Evolutionary conservation across 2,113 vertebrate species (phyloP).

Genomic region (Chroicocephalus ridibundus): DNA sequence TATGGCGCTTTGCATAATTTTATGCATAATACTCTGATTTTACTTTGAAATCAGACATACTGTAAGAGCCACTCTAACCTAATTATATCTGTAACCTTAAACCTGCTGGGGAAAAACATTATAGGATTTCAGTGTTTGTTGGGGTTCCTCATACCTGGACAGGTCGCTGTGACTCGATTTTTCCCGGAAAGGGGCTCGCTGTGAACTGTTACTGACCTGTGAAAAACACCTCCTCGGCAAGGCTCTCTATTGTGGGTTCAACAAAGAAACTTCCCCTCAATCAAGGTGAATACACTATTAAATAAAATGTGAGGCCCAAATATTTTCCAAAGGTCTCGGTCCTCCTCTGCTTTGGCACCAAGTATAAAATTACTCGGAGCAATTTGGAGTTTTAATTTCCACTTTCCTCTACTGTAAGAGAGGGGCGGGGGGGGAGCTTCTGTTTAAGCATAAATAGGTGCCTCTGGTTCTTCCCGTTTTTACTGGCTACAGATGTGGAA

Average conservation of each 20-base stretch:
- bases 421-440: not conserved
- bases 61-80: constrained; percentile 24
- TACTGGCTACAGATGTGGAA: not conserved
- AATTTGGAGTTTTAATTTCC: not conserved
- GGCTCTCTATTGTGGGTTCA: not conserved
- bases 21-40: constrained; percentile 49
- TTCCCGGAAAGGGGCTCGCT: not conserved
- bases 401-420: not conserved
- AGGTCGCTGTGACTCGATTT: not conserved
- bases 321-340: not conserved
- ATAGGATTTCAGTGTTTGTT: not conserved
- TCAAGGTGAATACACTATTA: not conserved
- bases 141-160: not conserved
- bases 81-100: constrained; percentile 42
- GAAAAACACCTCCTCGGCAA: not conserved
- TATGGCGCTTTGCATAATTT: constrained; percentile 53
- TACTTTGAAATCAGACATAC: constrained; percentile 61
- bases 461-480: not conserved
- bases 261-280: not conserved
- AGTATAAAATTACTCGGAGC: not conserved
- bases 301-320: not conserved
- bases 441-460: not conserved
- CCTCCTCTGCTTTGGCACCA: not conserved
- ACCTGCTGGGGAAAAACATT: not conserved
- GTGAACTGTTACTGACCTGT: not conserved